Evolutionary conservation across 1,140 invertebrate species (phyloP).

Genomic region (Lordiphosa stackelbergi): DNA sequence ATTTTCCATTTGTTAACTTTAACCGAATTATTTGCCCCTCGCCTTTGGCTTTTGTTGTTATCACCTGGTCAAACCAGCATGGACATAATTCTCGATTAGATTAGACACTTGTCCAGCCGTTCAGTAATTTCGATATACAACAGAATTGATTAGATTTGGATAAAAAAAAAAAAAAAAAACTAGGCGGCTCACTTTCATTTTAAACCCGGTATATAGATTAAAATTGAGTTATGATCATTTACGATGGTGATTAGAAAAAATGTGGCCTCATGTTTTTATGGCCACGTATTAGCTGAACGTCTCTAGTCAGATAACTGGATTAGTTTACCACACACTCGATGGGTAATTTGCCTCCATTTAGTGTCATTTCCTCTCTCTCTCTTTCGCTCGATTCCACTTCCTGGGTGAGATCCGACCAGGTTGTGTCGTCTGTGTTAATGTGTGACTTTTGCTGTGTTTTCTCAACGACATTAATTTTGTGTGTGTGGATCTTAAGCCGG

Average conservation of each 20-base stretch:
- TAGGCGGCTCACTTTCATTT: slow-evolving; percentile 49
- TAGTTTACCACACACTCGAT: slow-evolving; percentile 52
- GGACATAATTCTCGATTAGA: slow-evolving; percentile 64
- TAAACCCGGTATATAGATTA: slow-evolving; percentile 53
- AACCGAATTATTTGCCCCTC: slow-evolving; percentile 2
- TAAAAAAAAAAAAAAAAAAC: no score
- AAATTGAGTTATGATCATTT: slow-evolving; percentile 52
- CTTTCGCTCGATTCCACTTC: slow-evolving; percentile 32
- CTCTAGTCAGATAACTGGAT: slow-evolving; percentile 45
- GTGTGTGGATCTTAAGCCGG: slow-evolving; percentile 74
- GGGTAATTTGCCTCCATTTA: slow-evolving; percentile 59
- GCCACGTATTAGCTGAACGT: neutral
- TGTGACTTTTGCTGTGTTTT: slow-evolving; percentile 76
- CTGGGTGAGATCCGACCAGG: slow-evolving; percentile 33
- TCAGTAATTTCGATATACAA: slow-evolving; percentile 2
- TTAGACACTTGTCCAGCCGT: slow-evolving; percentile 36
- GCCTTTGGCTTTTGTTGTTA: slow-evolving; percentile 18
- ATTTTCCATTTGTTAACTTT: slow-evolving; percentile 35
- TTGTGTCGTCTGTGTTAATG: slow-evolving; percentile 63
- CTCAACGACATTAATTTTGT: slow-evolving; percentile 77
- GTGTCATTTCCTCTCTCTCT: slow-evolving; percentile 6
- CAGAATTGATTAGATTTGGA: slow-evolving; percentile 69
- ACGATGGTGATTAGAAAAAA: slow-evolving; percentile 14
- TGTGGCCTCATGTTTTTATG: slow-evolving; percentile 19
- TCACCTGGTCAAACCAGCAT: slow-evolving; percentile 35